A percentile compares a stretch with the other conserved stretches of the same genome.
These are phyloP conservation scores for Emmelina monodactyla DNA, from an alignment of 2,888 invertebrate genomes.

Conservation along the genomic window DNA sequence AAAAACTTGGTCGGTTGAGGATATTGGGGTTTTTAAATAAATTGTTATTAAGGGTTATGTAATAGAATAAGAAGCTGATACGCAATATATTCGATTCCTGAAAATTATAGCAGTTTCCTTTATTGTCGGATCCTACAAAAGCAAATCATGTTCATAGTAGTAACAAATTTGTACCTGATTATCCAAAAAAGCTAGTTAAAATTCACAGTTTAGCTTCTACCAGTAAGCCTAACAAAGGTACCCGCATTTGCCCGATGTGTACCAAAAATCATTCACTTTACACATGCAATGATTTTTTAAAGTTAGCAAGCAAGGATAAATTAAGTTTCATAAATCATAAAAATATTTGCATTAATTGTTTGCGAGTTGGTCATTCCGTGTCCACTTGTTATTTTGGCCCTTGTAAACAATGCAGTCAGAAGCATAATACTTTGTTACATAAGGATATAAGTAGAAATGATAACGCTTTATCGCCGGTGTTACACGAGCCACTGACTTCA, in stretches of 20 bases:
- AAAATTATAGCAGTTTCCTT: no score
- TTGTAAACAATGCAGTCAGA: slow-evolving; percentile 4
- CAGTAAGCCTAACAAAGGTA: not conserved
- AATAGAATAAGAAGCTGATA: no score
- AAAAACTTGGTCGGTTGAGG: no score
- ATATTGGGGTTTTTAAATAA: no score
- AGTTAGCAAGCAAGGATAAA: slow-evolving; percentile 2
- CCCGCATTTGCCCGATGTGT: slow-evolving; percentile 1
- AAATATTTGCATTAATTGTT: slow-evolving; percentile 5
- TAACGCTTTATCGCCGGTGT: not conserved
- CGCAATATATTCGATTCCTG: no score
- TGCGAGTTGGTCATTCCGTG: slow-evolving; percentile 3
- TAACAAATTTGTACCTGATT: not conserved
- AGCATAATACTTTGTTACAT: slow-evolving; percentile 4
- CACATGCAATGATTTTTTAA: slow-evolving; percentile 2
- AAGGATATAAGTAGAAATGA: not conserved
- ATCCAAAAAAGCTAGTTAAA: not conserved
- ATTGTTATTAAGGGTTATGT: no score
- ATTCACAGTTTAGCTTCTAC: not conserved
- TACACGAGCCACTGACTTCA: not conserved
- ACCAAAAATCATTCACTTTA: slow-evolving; percentile 3
- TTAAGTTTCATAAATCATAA: no score
- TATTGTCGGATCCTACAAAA: no score
- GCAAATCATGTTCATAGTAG: not conserved
- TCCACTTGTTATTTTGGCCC: slow-evolving; percentile 4